These are phyloP conservation scores for Psittacara wagleri DNA, from an alignment of 2,113 vertebrate genomes.

Conservation along the genomic window DNA sequence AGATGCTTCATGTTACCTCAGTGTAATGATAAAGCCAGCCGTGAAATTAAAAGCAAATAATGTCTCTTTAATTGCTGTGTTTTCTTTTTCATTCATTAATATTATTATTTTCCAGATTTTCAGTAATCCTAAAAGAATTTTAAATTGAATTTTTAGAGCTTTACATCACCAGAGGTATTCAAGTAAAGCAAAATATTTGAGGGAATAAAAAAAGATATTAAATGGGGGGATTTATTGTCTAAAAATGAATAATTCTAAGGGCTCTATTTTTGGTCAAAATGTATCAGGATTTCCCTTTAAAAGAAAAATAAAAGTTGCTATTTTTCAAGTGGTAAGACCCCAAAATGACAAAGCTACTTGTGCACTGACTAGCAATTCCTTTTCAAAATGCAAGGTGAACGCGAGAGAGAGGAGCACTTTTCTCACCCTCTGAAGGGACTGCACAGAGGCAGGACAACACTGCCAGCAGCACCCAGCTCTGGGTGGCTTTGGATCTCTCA, in stretches of 20 bases:
- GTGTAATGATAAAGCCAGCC: not conserved
- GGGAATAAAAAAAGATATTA: not conserved
- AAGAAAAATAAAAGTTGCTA: not conserved
- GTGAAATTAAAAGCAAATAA: not conserved
- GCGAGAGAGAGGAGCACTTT: not conserved
- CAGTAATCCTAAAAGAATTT: not conserved
- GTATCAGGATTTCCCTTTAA: not conserved
- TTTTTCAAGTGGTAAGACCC: not conserved
- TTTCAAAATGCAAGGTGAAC: not conserved
- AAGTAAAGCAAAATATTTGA: not conserved
- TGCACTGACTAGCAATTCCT: not conserved
- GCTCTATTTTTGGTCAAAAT: not conserved
- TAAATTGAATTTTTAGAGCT: not conserved
- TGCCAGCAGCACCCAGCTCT: not conserved
- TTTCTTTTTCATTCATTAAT: not conserved
- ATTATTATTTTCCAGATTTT: not conserved
- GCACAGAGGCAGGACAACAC: rapidly evolving
- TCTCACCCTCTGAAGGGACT: not conserved
- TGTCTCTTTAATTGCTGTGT: not conserved
- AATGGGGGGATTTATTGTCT: not conserved
- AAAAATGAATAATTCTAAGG: not conserved
- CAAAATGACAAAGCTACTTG: not conserved
- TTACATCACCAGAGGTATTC: not conserved
- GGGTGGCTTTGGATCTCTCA: not conserved
- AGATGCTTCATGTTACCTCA: not conserved